phyloP scores from a whole-genome alignment of 2,797 vertebrate species.

The Crax fasciolata region DNA sequence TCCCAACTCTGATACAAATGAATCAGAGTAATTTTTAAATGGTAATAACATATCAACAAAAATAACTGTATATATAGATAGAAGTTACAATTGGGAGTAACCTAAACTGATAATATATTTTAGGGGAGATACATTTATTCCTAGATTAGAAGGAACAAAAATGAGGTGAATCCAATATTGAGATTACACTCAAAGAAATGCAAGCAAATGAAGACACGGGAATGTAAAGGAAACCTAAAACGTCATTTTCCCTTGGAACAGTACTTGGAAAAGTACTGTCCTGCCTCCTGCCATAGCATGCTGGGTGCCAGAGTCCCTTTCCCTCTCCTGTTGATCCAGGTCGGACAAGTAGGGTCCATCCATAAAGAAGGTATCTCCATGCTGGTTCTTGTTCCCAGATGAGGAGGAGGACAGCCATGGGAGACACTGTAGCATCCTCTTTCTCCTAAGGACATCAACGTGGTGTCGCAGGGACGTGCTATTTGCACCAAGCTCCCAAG shows the following conservation, averaged over 20 bases:
- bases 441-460: not conserved
- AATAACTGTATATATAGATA: fast-evolving
- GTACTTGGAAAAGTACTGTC: not conserved
- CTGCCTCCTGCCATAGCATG: not conserved
- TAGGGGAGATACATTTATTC: not conserved
- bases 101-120: not conserved
- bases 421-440: not conserved
- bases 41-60: not conserved
- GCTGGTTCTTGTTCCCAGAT: not conserved
- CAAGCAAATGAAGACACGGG: not conserved
- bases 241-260: not conserved
- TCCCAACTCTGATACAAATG: not conserved
- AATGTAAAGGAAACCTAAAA: not conserved
- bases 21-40: not conserved
- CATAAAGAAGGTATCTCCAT: not conserved
- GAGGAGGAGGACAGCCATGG: not conserved
- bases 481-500: not conserved
- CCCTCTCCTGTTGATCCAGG: not conserved
- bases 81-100: not conserved
- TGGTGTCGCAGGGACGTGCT: not conserved
- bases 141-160: not conserved
- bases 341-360: not conserved
- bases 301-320: not conserved
- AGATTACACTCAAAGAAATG: not conserved
- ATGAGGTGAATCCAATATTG: fast-evolving